Evolutionary conservation across 92 coral and sea anemone species (phyloP), one percentile per base, ranked within the genome.

Genomic region (Siderastrea siderea): DNA sequence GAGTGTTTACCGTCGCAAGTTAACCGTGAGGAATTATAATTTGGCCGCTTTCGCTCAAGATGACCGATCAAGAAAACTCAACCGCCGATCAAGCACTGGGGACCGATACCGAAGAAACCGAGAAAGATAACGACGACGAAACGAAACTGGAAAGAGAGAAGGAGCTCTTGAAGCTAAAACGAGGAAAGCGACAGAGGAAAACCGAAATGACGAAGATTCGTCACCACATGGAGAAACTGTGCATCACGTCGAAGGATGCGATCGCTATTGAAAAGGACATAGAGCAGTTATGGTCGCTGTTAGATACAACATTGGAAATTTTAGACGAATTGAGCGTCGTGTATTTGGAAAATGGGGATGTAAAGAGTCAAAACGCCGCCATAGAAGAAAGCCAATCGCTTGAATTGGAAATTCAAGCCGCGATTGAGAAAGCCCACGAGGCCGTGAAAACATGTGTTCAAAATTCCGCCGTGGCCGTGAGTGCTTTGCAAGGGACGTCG

Each of bases 281-380:
- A 54, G 47, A 62, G 74, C 16, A 26, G 38, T 26, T 26, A 26
- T 81, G 77, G 83, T 74, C 54, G 78, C 19, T 74, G 13, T 67
- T 81, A 55, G 87, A 82, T 43, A 26, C 48, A 26, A 57, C 75
- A 6, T 68, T 80, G 70, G 86, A 63, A 66, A 66, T 81, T 61
- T 5, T 88, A 67, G 91, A 88, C 65, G 91, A 88, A 81, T 43
- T 81, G 48, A 11, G 87, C 19, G 52, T 72, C 47, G 52, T 59
- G 12, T 88, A 74, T 62, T 64, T 82, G 69, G 52, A 88, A 46
- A 71, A 74, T 8, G 71, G 84, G 12, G 79, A 75, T 17, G 61
- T 60, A 52, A 67, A 65, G 63, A 68, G 61, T 57, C 57, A 82
- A 62, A 45, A 77, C 15, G 65, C 82, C 3, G 75, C 70, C 1